Percentiles rank a stretch among this genome's conserved stretches.
phyloP scores from a whole-genome alignment of 37 sponge, comb jelly and placozoan genomes.

The Cliona cf. orientalis region DNA sequence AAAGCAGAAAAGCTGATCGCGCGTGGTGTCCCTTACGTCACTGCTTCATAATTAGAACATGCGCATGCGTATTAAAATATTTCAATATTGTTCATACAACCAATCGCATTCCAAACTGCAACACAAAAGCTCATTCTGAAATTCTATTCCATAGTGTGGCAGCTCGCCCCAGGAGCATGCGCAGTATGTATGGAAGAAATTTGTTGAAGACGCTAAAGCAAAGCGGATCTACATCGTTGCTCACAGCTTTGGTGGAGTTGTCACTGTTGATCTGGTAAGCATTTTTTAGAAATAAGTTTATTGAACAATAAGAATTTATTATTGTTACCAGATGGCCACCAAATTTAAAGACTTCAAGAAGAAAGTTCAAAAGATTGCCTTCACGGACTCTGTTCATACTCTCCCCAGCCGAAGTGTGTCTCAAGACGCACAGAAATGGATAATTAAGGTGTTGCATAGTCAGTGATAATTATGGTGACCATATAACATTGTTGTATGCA shows the following conservation, averaged over 20 bases:
- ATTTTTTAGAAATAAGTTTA: background rate
- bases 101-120: too few relatives aligned
- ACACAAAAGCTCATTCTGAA: too few relatives aligned
- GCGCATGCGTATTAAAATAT: too few relatives aligned
- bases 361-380: conserved; percentile 79
- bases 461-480: background rate
- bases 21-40: too few relatives aligned
- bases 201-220: conserved; percentile 53
- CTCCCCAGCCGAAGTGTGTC: background rate
- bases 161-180: conserved; percentile 70
- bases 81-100: too few relatives aligned
- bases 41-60: too few relatives aligned
- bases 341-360: conserved; percentile 45
- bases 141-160: conserved; percentile 36
- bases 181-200: conserved; percentile 79
- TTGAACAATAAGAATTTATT: background rate
- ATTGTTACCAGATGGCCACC: conserved; percentile 7
- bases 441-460: conserved; percentile 1
- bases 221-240: conserved; percentile 76
- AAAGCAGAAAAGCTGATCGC: too few relatives aligned
- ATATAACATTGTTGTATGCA: background rate
- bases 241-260: conserved; percentile 90
- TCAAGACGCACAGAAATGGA: background rate
- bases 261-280: conserved; percentile 55
- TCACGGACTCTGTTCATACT: conserved; percentile 87